Evolutionary conservation across 1,140 invertebrate species (phyloP).

Genomic region (Trialeurodes vaporariorum): DNA sequence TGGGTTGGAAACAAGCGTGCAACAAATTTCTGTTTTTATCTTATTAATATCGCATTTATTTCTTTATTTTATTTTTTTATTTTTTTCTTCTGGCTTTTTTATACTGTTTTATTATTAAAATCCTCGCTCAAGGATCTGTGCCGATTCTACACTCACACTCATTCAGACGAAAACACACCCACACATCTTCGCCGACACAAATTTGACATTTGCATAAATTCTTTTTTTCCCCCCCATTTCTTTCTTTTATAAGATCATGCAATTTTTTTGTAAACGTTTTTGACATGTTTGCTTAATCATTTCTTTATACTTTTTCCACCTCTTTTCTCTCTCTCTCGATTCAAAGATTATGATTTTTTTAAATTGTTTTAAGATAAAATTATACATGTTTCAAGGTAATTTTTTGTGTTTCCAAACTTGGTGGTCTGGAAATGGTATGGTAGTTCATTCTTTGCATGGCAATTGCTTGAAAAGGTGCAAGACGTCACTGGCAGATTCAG

Average conservation of each 20-base stretch:
- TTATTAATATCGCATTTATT: background rate
- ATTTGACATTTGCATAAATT: background rate
- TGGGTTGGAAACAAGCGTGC: background rate
- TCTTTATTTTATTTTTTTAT: background rate
- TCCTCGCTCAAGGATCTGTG: background rate
- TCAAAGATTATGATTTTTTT: background rate
- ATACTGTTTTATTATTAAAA: background rate
- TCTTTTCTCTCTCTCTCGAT: background rate
- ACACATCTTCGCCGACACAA: background rate
- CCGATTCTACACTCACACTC: too few relatives aligned
- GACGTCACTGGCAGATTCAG: too few relatives aligned
- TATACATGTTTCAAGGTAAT: background rate
- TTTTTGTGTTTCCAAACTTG: too few relatives aligned
- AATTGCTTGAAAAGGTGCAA: too few relatives aligned
- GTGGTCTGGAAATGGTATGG: too few relatives aligned
- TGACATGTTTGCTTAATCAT: background rate
- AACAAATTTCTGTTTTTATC: background rate
- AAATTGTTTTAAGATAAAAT: background rate
- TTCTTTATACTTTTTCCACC: too few relatives aligned
- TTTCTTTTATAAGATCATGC: too few relatives aligned
- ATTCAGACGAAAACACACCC: too few relatives aligned
- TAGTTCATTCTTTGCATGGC: too few relatives aligned
- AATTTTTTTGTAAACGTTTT: background rate
- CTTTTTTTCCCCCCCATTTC: background rate
- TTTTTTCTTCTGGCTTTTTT: background rate